Conservation (phyloP, 2,797 vertebrate species). For the Spatula versicolor region DNA sequence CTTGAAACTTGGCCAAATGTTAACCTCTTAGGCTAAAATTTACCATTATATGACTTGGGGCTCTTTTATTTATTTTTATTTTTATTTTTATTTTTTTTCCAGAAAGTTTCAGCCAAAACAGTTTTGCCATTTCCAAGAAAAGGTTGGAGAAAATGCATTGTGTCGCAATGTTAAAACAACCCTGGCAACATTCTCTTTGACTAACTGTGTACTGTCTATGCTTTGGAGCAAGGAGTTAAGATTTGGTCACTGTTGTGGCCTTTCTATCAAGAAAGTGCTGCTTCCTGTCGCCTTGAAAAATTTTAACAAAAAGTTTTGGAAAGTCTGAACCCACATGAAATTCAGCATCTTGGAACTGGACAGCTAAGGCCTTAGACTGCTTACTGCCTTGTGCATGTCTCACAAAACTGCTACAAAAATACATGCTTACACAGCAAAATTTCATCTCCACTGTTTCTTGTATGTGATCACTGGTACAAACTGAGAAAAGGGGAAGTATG, state of each 20-base stretch:
- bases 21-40: not conserved
- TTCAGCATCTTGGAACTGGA: not conserved
- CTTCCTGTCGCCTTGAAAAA: not conserved
- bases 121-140: slow-evolving; percentile 44
- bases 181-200: not conserved
- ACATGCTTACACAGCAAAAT: not conserved
- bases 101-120: not conserved
- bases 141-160: not conserved
- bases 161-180: slow-evolving; percentile 47
- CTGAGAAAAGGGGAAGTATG: not conserved
- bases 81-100: not conserved
- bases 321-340: not conserved
- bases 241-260: not conserved
- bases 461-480: not conserved
- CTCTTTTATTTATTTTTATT: not conserved
- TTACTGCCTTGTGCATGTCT: not conserved
- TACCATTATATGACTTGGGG: not conserved
- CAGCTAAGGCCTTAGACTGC: not conserved
- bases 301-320: not conserved
- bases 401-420: not conserved
- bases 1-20: not conserved
- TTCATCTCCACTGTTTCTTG: not conserved
- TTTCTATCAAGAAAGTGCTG: not conserved
- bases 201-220: not conserved
- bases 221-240: not conserved